Evolutionary conservation across 2,888 invertebrate genomes (phyloP).

Genomic region (Andrena flavipes): DNA sequence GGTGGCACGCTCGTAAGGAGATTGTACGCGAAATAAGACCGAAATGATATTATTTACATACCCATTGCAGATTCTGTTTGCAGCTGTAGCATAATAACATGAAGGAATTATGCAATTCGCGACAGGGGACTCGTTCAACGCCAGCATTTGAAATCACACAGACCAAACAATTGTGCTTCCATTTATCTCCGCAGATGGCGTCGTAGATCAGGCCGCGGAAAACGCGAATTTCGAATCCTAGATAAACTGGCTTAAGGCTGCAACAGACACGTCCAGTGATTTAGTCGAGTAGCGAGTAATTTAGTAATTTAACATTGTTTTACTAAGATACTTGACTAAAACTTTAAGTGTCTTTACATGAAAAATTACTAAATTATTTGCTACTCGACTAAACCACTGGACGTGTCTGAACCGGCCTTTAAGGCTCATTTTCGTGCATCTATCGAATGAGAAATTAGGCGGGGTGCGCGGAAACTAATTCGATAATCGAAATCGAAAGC

Average conservation of each 20-base stretch:
- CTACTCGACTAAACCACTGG: too few species aligned
- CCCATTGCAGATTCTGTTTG: background rate
- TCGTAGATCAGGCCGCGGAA: background rate
- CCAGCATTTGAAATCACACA: background rate
- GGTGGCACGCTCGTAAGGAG: background rate
- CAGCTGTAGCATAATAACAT: background rate
- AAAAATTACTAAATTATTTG: too few species aligned
- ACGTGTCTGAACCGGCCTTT: too few species aligned
- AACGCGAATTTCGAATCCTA: background rate
- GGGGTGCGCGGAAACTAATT: background rate
- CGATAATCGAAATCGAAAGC: background rate
- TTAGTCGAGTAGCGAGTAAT: too few species aligned
- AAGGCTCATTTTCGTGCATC: conserved; percentile 1
- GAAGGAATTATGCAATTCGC: background rate
- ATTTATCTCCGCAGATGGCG: background rate
- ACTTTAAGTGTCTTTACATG: too few species aligned
- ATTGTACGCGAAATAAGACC: background rate
- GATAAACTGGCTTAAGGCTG: background rate
- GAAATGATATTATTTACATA: background rate
- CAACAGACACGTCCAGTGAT: too few species aligned
- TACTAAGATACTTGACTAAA: too few species aligned
- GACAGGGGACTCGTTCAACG: background rate
- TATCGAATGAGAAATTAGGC: background rate
- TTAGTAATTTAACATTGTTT: too few species aligned
- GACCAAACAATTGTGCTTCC: background rate